phyloP scores from a whole-genome alignment of 2,888 invertebrate genomes.

The Seira ritae region DNA sequence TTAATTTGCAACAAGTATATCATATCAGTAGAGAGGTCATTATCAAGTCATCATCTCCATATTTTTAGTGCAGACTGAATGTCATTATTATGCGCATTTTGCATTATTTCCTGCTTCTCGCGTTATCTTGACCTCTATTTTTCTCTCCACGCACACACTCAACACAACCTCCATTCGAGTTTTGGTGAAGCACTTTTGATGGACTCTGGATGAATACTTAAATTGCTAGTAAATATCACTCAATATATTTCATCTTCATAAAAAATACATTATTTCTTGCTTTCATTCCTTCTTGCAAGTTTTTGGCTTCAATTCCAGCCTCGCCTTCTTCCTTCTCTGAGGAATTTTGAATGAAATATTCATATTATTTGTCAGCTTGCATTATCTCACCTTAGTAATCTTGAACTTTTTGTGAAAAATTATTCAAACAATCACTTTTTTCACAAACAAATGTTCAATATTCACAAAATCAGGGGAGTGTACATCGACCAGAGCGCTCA shows the following conservation, averaged over 20 bases:
- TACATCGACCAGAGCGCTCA: not conserved
- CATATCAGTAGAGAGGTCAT: not conserved
- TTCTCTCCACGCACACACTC: not conserved
- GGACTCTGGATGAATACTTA: not conserved
- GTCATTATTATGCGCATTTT: not conserved
- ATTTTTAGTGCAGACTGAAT: not conserved
- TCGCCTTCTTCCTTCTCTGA: not conserved
- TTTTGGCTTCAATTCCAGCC: not conserved
- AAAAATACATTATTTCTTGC: too few species aligned
- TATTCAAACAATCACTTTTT: too few species aligned
- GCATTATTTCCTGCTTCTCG: not conserved
- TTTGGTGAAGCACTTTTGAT: not conserved
- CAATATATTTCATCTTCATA: too few species aligned
- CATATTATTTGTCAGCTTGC: not conserved
- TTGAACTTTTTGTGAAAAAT: not conserved
- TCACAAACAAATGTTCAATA: not conserved
- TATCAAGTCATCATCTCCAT: not conserved
- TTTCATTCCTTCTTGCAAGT: too few species aligned
- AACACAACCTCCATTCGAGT: not conserved
- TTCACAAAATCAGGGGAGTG: not conserved
- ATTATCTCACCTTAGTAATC: not conserved
- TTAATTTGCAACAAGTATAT: not conserved
- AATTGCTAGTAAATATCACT: not conserved
- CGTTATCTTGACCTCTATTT: not conserved
- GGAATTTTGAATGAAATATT: not conserved